Percentiles rank a stretch among this genome's conserved stretches.
phyloP scores from a whole-genome alignment of 2,113 vertebrate species.

The Serilophus lunatus region DNA sequence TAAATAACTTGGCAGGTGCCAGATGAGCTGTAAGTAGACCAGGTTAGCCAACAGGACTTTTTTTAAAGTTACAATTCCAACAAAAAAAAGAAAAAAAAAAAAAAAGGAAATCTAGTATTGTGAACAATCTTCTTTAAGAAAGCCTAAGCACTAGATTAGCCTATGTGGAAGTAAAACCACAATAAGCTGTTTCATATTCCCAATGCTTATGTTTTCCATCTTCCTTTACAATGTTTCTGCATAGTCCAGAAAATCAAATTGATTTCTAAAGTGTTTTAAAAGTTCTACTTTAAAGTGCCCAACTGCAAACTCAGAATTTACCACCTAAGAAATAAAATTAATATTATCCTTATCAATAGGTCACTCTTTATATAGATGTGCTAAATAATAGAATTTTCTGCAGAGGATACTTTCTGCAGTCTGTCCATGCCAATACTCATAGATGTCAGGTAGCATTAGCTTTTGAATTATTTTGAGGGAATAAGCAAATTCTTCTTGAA shows the following conservation, averaged over 20 bases:
- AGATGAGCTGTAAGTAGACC: background rate
- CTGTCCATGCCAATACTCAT: background rate
- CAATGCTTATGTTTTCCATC: background rate
- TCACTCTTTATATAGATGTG: background rate
- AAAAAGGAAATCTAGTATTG: background rate
- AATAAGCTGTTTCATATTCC: background rate
- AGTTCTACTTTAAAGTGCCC: background rate
- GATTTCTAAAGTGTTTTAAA: background rate
- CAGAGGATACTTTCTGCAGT: background rate
- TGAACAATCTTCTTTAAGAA: background rate
- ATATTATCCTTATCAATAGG: background rate
- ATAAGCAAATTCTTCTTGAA: background rate
- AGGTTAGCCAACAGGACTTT: background rate
- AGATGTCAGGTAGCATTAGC: background rate
- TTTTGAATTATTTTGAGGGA: background rate
- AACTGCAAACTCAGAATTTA: background rate
- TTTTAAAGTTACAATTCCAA: background rate
- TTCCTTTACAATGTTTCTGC: background rate
- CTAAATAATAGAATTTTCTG: background rate
- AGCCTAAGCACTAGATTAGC: background rate
- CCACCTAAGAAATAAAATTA: background rate
- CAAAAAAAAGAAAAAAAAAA: no score
- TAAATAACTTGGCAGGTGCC: background rate
- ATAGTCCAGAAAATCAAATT: background rate
- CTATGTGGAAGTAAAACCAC: background rate